Conservation (phyloP, 2,113 vertebrate species). For the Oenanthe oenanthe region DNA sequence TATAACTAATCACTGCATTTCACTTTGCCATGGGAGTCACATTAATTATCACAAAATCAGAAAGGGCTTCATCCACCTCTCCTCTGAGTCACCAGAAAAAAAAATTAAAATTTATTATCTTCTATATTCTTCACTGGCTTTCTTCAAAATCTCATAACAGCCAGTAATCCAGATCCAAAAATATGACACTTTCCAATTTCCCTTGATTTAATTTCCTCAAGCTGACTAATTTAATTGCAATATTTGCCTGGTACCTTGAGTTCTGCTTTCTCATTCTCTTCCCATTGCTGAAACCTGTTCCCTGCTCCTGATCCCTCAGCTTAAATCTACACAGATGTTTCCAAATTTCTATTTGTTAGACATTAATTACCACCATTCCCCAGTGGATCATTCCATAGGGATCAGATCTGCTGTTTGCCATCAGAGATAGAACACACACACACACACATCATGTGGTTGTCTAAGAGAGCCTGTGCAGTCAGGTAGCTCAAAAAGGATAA, state of each 20-base stretch:
- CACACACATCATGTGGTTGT: background rate
- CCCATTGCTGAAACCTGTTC: background rate
- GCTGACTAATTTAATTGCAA: constrained; percentile 51
- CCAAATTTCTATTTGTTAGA: constrained; percentile 67
- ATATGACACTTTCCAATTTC: constrained; percentile 38
- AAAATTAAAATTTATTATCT: constrained; percentile 4
- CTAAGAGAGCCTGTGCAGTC: constrained; percentile 14
- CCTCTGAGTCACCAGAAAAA: constrained; percentile 7
- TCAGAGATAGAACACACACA: background rate
- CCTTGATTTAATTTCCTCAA: constrained; percentile 62
- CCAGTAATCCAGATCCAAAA: constrained; percentile 27
- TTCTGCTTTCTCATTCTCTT: background rate
- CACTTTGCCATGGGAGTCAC: background rate
- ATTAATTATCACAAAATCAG: constrained; percentile 51
- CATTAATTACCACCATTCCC: constrained; percentile 53
- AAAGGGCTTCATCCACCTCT: constrained; percentile 9
- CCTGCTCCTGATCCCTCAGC: background rate
- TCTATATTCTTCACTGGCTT: constrained; percentile 22
- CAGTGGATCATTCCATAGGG: background rate
- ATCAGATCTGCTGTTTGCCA: background rate
- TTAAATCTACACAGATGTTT: constrained; percentile 61
- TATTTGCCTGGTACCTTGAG: constrained; percentile 31
- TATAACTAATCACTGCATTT: background rate
- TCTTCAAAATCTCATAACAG: constrained; percentile 37
- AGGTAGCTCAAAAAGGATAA: constrained; percentile 32